Evolutionary conservation across 2,888 invertebrate genomes (phyloP).

Genomic region (Hypena proboscidalis): DNA sequence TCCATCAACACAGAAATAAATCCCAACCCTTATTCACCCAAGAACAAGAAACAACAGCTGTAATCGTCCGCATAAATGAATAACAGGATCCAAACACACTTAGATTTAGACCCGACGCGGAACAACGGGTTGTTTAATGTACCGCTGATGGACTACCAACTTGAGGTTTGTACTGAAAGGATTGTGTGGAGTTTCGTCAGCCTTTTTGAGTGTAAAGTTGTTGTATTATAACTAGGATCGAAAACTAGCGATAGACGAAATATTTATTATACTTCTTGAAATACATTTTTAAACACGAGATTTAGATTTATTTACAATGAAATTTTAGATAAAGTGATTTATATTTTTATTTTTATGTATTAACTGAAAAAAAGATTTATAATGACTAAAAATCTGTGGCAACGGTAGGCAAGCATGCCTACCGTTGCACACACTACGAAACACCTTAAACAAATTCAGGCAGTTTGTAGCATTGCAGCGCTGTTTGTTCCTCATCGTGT

Average conservation of each 20-base stretch:
- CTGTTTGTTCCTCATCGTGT: neutral
- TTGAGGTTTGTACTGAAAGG: neutral
- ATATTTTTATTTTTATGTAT: no score
- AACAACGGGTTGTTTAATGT: slow-evolving; percentile 30
- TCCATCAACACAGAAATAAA: slow-evolving; percentile 32
- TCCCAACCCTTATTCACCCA: slow-evolving; percentile 29
- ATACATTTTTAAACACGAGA: no score
- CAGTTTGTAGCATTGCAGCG: neutral
- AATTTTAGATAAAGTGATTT: no score
- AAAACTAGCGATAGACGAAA: no score
- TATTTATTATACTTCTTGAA: no score
- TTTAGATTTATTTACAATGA: no score
- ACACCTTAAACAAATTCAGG: no score
- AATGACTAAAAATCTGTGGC: no score
- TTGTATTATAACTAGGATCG: no score
- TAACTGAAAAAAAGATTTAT: no score
- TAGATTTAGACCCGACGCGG: slow-evolving; percentile 25
- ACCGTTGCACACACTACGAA: no score
- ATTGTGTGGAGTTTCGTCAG: neutral
- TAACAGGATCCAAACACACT: slow-evolving; percentile 32
- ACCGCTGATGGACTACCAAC: slow-evolving; percentile 27
- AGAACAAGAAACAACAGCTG: slow-evolving; percentile 44
- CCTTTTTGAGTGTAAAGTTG: neutral
- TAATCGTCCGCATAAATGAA: slow-evolving; percentile 48
- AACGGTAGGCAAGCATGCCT: no score